Base-by-base conservation (phyloP, 2,797 vertebrate genomes). In the Scleropages formosus region DNA sequence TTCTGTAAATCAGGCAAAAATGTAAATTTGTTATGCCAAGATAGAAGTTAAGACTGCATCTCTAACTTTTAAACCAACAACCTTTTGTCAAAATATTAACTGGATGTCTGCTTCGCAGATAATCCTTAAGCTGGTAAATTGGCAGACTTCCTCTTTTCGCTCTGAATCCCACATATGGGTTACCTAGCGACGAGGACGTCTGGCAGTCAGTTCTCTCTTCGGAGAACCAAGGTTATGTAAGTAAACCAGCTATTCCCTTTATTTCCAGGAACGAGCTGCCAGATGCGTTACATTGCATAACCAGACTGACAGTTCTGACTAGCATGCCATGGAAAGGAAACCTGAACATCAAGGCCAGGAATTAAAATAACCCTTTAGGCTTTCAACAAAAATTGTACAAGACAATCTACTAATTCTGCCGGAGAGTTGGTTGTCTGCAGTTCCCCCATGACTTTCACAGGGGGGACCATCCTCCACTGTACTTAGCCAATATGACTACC, bases 341-440 rank as follows among this genome's bases (percentile, higher is more conserved):
- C 65, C n/a, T n/a, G 67, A 67, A 11, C 65, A 67, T 67, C 39
- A 68, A 22, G n/a, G 18, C 65, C 6, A 39, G 22, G 39, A 68
- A 4, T 11, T 12, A 22, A 46, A 22, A 39, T 68, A 18, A 68
- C 46, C 65, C 47, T 68, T 13, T 22, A 47, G 47, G 26, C 13
- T 16, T 13, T 8, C 15, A 61, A 13, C 61, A 67, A 2, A 67
- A 67, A 39, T 16, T 3, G n/a, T 6, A 47, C 12, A 1, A 24
- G 65, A 61, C 24, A 31, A 63, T 63, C 61, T 39, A 39, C 31
- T 6, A 39, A 39, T 39, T 39, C 31, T 39, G 31, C 6, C 39
- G n/a, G n/a, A n/a, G 2, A 31, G 39, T 39, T 39, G 6, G 31
- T 31, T 39, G 6, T 39, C 39, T 39, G 31, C 31, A 39, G 2